Evolutionary conservation across 2,888 invertebrate species (phyloP).

Genomic region (Pachydiplax longipennis): DNA sequence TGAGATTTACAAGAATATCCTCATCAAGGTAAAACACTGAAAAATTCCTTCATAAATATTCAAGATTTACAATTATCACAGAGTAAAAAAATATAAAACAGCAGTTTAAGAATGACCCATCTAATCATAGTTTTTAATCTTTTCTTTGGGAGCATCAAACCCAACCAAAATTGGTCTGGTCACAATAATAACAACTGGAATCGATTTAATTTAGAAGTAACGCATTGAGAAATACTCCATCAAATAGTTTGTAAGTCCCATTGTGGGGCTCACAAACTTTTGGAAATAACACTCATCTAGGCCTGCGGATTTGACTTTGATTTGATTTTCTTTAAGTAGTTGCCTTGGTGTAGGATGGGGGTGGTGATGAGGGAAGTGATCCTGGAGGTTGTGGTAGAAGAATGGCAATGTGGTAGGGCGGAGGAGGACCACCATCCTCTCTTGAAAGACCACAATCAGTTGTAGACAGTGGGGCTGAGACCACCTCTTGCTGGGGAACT

Average conservation of each 20-base stretch:
- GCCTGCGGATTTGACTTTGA: neutral
- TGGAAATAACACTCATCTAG: neutral
- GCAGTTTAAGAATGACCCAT: neutral
- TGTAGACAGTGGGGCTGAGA: conserved; percentile 58
- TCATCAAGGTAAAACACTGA: neutral
- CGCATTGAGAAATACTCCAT: neutral
- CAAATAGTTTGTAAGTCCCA: neutral
- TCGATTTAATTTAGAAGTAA: neutral
- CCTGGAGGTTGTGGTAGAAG: conserved; percentile 66
- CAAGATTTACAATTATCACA: conserved; percentile 19
- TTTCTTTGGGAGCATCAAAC: neutral
- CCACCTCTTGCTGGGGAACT: conserved; percentile 19
- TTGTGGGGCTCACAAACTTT: neutral
- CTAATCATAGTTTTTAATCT: neutral
- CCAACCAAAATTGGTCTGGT: neutral
- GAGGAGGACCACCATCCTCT: conserved; percentile 66
- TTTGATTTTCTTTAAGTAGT: conserved; percentile 66
- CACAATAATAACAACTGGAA: neutral
- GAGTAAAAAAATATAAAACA: conserved; percentile 6
- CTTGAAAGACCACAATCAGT: conserved; percentile 52
- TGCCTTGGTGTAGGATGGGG: conserved; percentile 79
- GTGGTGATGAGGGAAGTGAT: conserved; percentile 62
- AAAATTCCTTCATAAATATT: conserved; percentile 1
- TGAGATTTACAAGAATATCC: neutral
- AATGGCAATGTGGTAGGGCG: conserved; percentile 86